phyloP scores from a whole-genome alignment of 2,888 invertebrate species.

The Strigamia crassipes region DNA sequence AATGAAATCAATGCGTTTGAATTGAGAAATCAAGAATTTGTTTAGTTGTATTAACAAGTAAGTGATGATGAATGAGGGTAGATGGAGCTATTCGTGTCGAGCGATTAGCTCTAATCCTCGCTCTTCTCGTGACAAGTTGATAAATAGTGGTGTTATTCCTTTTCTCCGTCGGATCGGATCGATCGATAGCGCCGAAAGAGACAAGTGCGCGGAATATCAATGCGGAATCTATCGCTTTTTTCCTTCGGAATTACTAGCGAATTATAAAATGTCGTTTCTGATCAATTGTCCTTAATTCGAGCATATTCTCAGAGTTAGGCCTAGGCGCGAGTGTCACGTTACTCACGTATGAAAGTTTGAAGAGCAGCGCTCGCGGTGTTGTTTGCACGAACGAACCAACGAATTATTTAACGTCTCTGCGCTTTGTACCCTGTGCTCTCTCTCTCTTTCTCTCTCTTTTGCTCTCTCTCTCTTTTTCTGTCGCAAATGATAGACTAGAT shows the following conservation, averaged over 20 bases:
- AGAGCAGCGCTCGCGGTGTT: not conserved
- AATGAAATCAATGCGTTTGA: too few species aligned
- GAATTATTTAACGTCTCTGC: too few species aligned
- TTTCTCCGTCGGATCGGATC: not conserved
- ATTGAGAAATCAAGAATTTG: too few species aligned
- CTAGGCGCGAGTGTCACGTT: not conserved
- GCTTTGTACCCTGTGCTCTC: too few species aligned
- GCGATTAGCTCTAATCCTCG: conserved; percentile 32
- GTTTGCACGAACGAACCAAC: too few species aligned
- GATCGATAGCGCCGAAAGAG: not conserved
- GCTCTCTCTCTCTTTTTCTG: too few species aligned
- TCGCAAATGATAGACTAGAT: too few species aligned
- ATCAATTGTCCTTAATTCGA: too few species aligned
- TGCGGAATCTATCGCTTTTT: conserved; percentile 12
- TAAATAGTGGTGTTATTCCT: conserved; percentile 29
- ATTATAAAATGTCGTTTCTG: too few species aligned
- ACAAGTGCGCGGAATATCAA: conserved; percentile 34
- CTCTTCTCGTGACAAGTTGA: conserved; percentile 27
- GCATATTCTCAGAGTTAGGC: too few species aligned
- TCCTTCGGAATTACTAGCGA: not conserved
- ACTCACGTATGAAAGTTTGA: not conserved
- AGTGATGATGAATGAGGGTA: not conserved
- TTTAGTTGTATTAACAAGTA: too few species aligned
- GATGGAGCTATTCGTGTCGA: not conserved
- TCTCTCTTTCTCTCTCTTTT: too few species aligned